A percentile compares a stretch with the other conserved stretches of the same genome.
Evolutionary conservation across 2,797 vertebrate genomes (phyloP).

Genomic region (Gallinago nigripennis): DNA sequence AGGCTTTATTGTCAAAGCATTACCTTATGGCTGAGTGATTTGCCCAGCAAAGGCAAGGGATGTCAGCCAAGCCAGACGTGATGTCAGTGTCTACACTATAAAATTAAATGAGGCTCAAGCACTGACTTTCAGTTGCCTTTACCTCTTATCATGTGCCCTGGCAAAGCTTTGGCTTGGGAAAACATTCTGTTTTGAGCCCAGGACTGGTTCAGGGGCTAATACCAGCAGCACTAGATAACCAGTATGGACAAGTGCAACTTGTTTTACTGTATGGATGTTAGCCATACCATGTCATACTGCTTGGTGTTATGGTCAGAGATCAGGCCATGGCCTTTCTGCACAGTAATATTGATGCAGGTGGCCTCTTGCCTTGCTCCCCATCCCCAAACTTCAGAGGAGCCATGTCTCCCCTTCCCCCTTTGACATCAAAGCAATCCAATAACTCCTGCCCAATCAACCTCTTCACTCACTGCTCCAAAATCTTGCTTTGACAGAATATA

Average conservation of each 20-base stretch:
- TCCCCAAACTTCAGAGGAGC: not conserved
- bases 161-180: not conserved
- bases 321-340: not conserved
- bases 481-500: not conserved
- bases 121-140: not conserved
- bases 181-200: not conserved
- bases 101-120: not conserved
- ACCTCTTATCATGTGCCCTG: accelerated
- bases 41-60: not conserved
- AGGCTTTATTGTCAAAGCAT: not conserved
- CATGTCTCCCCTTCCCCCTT: not conserved
- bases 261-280: not conserved
- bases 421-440: not conserved
- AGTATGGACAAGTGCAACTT: not conserved
- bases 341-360: not conserved
- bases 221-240: not conserved
- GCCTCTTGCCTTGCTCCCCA: not conserved
- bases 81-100: accelerated
- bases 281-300: not conserved
- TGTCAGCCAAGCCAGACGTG: not conserved
- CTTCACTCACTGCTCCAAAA: not conserved
- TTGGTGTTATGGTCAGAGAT: not conserved
- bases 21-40: not conserved
- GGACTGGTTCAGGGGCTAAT: not conserved
- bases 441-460: not conserved